These are phyloP conservation scores for Platysternon megacephalum DNA, from an alignment of 2,113 vertebrate species.

Conservation along the genomic window DNA sequence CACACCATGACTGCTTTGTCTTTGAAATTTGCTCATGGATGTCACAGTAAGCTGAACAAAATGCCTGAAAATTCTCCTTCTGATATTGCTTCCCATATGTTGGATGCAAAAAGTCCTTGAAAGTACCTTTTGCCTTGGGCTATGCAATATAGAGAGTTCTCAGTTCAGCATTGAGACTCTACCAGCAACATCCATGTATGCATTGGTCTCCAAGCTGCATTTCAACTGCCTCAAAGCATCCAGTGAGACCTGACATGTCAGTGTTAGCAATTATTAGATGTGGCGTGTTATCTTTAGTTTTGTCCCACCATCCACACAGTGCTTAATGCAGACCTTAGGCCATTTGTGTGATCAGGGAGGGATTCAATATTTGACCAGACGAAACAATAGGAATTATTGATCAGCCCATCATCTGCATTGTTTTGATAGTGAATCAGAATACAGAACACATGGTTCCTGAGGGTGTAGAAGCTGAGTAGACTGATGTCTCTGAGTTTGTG, in stretches of 20 bases:
- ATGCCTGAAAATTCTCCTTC: background rate
- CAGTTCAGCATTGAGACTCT: background rate
- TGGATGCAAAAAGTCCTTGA: background rate
- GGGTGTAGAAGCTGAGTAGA: background rate
- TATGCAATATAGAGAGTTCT: background rate
- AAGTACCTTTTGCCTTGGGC: background rate
- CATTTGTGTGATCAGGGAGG: background rate
- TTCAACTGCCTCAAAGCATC: background rate
- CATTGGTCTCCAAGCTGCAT: background rate
- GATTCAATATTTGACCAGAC: background rate
- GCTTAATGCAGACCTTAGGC: background rate
- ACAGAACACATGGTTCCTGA: background rate
- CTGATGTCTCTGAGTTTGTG: background rate
- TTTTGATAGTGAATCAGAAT: background rate
- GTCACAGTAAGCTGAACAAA: background rate
- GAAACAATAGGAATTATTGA: background rate
- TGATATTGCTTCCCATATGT: background rate
- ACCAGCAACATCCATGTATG: background rate
- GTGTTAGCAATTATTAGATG: no score
- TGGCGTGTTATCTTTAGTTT: background rate
- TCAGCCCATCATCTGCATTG: background rate
- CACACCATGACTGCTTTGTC: background rate
- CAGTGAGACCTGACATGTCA: background rate
- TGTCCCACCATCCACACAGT: background rate
- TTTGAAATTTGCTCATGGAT: background rate